Percentiles rank a stretch among this genome's conserved stretches.
These are phyloP conservation scores for Leucophenga varia DNA, from an alignment of 1,140 invertebrate genomes.

Conservation along the genomic window DNA sequence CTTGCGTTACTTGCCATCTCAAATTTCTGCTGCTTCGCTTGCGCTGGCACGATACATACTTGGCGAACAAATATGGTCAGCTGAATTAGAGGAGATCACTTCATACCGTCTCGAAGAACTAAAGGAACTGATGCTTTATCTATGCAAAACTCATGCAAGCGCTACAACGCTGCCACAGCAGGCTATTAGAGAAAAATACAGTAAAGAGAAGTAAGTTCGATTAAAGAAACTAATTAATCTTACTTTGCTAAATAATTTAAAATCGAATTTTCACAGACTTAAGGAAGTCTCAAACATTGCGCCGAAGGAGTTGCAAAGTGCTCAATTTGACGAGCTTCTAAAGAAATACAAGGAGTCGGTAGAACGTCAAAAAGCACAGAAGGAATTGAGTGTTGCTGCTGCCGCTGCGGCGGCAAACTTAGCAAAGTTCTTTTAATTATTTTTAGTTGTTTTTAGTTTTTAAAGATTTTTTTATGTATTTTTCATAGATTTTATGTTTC, in stretches of 20 bases:
- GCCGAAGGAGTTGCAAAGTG: conserved; percentile 26
- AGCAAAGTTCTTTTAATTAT: conserved; percentile 8
- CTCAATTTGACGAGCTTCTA: conserved; percentile 30
- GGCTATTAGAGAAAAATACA: conserved; percentile 85
- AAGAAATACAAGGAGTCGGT: conserved; percentile 25
- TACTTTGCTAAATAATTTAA: background rate
- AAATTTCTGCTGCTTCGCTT: conserved; percentile 78
- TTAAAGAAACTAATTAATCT: no score
- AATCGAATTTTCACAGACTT: conserved; percentile 23
- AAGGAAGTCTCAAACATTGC: conserved; percentile 38
- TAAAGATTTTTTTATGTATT: no score
- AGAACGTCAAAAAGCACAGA: conserved; percentile 9
- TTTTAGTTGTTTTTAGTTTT: no score
- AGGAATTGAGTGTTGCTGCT: conserved; percentile 33
- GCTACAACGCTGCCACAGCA: conserved; percentile 71
- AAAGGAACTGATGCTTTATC: conserved; percentile 65
- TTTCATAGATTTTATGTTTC: no score
- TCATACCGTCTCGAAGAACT: conserved; percentile 72
- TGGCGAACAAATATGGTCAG: conserved; percentile 66
- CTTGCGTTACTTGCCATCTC: conserved; percentile 79
- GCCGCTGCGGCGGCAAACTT: conserved; percentile 9
- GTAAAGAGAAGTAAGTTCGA: conserved; percentile 66
- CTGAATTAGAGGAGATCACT: conserved; percentile 65
- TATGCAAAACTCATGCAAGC: conserved; percentile 70
- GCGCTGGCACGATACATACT: conserved; percentile 78